A percentile compares a stretch with the other conserved stretches of the same genome.
Evolutionary conservation across 2,797 vertebrate genomes (phyloP).

Genomic region (Enteromius paludinosus): DNA sequence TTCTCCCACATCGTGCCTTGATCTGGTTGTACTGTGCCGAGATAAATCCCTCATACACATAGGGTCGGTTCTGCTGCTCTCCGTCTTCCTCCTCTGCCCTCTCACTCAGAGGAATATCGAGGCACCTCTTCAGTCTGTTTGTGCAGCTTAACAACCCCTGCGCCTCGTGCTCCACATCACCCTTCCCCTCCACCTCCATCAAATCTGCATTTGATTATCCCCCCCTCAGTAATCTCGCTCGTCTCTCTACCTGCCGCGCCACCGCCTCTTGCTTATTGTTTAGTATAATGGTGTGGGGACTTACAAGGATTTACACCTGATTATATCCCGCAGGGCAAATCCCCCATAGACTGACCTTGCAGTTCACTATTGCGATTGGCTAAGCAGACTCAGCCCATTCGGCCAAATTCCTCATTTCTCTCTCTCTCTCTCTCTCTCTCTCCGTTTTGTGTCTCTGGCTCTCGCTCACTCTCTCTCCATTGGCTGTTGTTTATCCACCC

Average conservation of each 20-base stretch:
- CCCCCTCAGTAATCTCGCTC: constrained; percentile 57
- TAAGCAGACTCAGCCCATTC: constrained; percentile 69
- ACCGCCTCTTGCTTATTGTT: constrained; percentile 54
- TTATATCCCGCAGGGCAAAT: constrained; percentile 56
- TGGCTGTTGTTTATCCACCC: constrained; percentile 59
- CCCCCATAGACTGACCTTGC: constrained; percentile 60
- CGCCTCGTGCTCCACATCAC: constrained; percentile 52
- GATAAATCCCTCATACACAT: constrained; percentile 58
- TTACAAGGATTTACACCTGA: constrained; percentile 62
- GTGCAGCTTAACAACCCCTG: constrained; percentile 54
- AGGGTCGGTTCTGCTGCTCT: constrained; percentile 60
- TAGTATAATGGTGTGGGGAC: constrained; percentile 57
- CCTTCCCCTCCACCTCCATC: constrained; percentile 49
- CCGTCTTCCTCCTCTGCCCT: constrained; percentile 61
- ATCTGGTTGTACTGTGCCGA: constrained; percentile 59
- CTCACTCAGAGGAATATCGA: constrained; percentile 41
- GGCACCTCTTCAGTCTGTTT: constrained; percentile 52
- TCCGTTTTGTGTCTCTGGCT: constrained; percentile 33
- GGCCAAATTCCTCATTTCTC: constrained; percentile 48
- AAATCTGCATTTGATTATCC: constrained; percentile 57
- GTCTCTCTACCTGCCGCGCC: constrained; percentile 50
- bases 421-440: constrained; percentile 34
- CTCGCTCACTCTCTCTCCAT: constrained; percentile 38
- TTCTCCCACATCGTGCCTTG: constrained; percentile 50
- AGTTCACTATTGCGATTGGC: constrained; percentile 58